Evolutionary conservation across 2,888 invertebrate species (phyloP).

Genomic region (Syrista parreyssii): DNA sequence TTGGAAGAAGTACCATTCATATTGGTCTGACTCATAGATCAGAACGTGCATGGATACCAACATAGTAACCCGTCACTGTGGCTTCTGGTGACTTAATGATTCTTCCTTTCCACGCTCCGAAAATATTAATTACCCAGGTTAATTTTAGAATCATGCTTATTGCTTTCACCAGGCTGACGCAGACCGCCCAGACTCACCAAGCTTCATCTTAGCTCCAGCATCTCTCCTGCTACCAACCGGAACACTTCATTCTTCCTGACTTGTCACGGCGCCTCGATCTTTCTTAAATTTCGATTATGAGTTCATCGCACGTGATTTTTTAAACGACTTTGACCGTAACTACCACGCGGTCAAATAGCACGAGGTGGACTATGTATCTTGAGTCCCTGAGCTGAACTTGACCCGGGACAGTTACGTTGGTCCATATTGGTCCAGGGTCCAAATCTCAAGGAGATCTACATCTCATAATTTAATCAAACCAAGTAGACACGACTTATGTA

Average conservation of each 20-base stretch:
- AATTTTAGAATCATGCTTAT: background rate
- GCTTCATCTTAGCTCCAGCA: background rate
- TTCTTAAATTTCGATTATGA: background rate
- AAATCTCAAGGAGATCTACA: background rate
- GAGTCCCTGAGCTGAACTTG: background rate
- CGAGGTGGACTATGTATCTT: background rate
- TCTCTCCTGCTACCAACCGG: background rate
- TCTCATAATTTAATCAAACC: background rate
- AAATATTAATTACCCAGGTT: conserved; percentile 7
- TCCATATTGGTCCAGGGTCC: background rate
- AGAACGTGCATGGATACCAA: background rate
- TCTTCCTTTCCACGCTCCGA: background rate
- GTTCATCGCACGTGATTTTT: background rate
- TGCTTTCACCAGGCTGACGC: conserved; percentile 4
- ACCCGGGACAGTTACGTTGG: background rate
- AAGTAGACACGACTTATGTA: background rate
- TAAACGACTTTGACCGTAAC: background rate
- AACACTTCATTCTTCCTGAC: background rate
- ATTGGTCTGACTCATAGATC: background rate
- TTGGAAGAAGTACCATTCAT: background rate
- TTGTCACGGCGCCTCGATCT: background rate
- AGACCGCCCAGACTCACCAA: background rate
- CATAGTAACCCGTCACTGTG: background rate
- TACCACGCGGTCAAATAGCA: background rate
- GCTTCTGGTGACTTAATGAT: conserved; percentile 1